Conservation (phyloP, 2,888 invertebrate species). For the Aphidius colemani region DNA sequence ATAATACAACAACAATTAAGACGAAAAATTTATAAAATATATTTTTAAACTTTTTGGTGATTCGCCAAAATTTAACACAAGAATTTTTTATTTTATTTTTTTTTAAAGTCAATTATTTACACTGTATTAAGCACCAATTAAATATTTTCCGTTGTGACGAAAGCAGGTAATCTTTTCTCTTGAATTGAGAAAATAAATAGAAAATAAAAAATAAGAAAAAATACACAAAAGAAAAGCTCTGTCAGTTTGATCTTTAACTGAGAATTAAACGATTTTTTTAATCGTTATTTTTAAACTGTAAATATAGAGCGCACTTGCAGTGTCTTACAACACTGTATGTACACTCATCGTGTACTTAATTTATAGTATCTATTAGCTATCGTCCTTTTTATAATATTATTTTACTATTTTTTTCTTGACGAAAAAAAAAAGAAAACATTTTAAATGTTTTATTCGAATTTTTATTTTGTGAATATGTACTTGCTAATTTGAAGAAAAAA, state of each 20-base stretch:
- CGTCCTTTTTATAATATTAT: too few relatives aligned
- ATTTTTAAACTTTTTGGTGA: background rate
- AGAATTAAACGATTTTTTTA: background rate
- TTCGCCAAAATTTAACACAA: background rate
- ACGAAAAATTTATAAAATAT: background rate
- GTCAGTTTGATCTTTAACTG: too few relatives aligned
- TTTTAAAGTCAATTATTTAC: background rate
- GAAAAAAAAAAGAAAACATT: background rate
- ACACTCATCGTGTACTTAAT: too few relatives aligned
- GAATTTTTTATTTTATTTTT: background rate
- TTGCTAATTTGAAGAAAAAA: background rate
- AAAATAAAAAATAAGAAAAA: too few relatives aligned
- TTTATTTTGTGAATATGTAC: slow-evolving; percentile 3
- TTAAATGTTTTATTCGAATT: background rate
- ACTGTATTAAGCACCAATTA: background rate
- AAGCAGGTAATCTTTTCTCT: too few relatives aligned
- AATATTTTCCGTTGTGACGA: too few relatives aligned
- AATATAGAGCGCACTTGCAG: too few relatives aligned
- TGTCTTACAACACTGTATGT: too few relatives aligned
- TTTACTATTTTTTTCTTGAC: too few relatives aligned
- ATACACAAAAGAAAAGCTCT: too few relatives aligned
- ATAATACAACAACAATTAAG: too few relatives aligned
- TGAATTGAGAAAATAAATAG: too few relatives aligned
- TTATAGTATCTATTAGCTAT: background rate
- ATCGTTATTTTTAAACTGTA: slow-evolving; percentile 1